Evolutionary conservation across 1,140 invertebrate genomes (phyloP).

Genomic region (Campodea augens): DNA sequence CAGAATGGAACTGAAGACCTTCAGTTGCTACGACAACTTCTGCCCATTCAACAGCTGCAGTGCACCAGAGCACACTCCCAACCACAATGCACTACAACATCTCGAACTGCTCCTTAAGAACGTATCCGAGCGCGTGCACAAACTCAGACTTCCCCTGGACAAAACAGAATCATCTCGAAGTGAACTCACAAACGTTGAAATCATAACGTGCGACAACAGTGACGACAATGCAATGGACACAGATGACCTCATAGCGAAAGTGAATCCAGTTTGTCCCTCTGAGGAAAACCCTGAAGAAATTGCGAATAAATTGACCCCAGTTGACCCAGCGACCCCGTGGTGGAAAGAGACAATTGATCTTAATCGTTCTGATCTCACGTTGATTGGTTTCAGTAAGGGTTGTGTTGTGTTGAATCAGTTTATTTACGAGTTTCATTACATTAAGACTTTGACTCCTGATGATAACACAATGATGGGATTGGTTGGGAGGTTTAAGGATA

Average conservation of each 20-base stretch:
- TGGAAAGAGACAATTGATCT: slow-evolving; percentile 26
- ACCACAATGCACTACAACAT: slow-evolving; percentile 44
- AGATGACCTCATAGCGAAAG: background rate
- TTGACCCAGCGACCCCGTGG: slow-evolving; percentile 20
- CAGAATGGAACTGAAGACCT: slow-evolving; percentile 60
- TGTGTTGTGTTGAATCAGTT: slow-evolving; percentile 80
- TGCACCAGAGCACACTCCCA: slow-evolving; percentile 46
- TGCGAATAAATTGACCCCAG: no score
- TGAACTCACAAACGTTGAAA: slow-evolving; percentile 7
- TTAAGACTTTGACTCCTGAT: slow-evolving; percentile 39
- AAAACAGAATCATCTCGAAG: slow-evolving; percentile 17
- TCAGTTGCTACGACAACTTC: slow-evolving; percentile 75
- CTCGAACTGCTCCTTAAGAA: slow-evolving; percentile 33
- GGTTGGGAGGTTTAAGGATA: slow-evolving; percentile 38
- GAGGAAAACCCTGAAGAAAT: background rate
- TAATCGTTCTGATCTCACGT: slow-evolving; percentile 28
- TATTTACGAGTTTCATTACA: slow-evolving; percentile 59
- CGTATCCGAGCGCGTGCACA: slow-evolving; percentile 29
- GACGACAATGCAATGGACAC: background rate
- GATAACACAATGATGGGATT: slow-evolving; percentile 30
- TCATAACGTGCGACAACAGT: background rate
- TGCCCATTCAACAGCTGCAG: slow-evolving; percentile 52
- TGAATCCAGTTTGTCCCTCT: background rate
- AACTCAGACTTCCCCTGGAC: slow-evolving; percentile 20
- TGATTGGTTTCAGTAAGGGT: slow-evolving; percentile 80